Base-by-base conservation (phyloP, 2,797 vertebrate genomes). In the Alauda arvensis region DNA sequence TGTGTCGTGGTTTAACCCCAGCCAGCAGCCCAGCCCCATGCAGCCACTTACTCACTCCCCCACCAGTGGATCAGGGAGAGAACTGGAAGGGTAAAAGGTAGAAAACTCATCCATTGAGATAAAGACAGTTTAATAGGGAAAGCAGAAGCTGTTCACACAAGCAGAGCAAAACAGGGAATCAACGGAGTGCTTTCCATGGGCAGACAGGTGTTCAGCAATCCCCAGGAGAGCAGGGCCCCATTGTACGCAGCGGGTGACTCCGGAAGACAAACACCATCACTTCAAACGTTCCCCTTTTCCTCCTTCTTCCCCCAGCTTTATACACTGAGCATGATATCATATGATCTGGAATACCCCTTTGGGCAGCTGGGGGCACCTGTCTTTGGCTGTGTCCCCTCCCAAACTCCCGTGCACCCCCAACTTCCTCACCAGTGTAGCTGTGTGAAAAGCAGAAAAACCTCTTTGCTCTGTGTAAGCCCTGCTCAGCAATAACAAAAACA, bases 21-120 rank as follows among this genome's bases (percentile, higher is more conserved):
- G 39, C 28, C 53, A 59, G n/a, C 39, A 67, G 28, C 61, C 39
- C 45, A 46, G 53, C 19, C 24, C 16, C 29, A 39, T 26, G 16
- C 24, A 52, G 45, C n/a, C 0, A 0, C 24, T 83, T 0, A 0
- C n/a, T 66, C 53, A 33, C 11, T 45, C 19, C 11, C 7, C 9
- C 33, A 67, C 29, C 16, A 60, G 39, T 10, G 19, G 53, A 52
- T 40, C 7, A 14, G 24, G 24, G 20, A 46, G 16, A 29, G 24
- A 60, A 52, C 14, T 3, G 6, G 19, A 59, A 60, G 39, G 19
- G 19, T 67, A 52, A 52, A 59, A 59, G 53, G 33, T 25, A 29
- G 53, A 67, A 75, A 52, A 75, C 53, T 16, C 24, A 7, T 20
- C 39, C 28, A 6, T 31, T 60, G 53, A 52, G 19, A 45, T 45